A percentile compares a stretch with the other conserved stretches of the same genome.
Conservation (phyloP, 2,888 invertebrate genomes). For the Morpho achilles region DNA sequence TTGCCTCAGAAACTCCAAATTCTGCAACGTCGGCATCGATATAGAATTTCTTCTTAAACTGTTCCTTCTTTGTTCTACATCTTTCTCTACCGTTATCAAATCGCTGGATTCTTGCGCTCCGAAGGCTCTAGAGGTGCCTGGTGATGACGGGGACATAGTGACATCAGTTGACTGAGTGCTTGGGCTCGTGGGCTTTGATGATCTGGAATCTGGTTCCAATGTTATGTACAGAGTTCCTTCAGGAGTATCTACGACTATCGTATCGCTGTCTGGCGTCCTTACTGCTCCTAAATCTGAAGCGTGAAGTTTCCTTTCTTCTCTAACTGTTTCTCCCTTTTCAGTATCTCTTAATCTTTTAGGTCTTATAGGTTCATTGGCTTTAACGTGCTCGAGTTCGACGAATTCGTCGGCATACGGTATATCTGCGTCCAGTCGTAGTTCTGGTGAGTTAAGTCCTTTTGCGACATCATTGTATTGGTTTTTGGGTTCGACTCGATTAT, state of each 20-base stretch:
- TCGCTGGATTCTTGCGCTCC: conserved; percentile 51
- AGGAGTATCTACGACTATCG: conserved; percentile 68
- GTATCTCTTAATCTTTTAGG: conserved; percentile 41
- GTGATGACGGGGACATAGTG: conserved; percentile 34
- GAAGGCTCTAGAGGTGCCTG: conserved; percentile 49
- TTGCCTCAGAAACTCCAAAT: conserved; percentile 78
- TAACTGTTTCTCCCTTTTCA: conserved; percentile 36
- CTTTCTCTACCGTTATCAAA: conserved; percentile 49
- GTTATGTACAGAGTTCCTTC: conserved; percentile 71
- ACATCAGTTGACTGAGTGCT: conserved; percentile 46
- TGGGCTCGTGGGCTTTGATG: conserved; percentile 41
- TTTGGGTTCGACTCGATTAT: conserved; percentile 34
- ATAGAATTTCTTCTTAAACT: conserved; percentile 83
- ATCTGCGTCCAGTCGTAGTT: conserved; percentile 39
- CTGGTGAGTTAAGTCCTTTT: conserved; percentile 63
- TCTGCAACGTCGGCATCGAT: conserved; percentile 86
- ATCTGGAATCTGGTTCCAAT: conserved; percentile 56
- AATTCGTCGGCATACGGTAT: conserved; percentile 53
- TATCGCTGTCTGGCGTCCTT: conserved; percentile 63
- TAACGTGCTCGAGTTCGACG: conserved; percentile 45
- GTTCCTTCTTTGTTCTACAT: conserved; percentile 45
- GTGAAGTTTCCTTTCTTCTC: conserved; percentile 42
- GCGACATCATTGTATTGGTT: conserved; percentile 41
- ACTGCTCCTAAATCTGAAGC: conserved; percentile 58
- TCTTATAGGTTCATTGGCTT: conserved; percentile 41